A percentile compares a stretch with the other conserved stretches of the same genome.
These are phyloP conservation scores for Craterocephalus amniculus DNA, from an alignment of 2,797 vertebrate genomes.

Conservation along the genomic window DNA sequence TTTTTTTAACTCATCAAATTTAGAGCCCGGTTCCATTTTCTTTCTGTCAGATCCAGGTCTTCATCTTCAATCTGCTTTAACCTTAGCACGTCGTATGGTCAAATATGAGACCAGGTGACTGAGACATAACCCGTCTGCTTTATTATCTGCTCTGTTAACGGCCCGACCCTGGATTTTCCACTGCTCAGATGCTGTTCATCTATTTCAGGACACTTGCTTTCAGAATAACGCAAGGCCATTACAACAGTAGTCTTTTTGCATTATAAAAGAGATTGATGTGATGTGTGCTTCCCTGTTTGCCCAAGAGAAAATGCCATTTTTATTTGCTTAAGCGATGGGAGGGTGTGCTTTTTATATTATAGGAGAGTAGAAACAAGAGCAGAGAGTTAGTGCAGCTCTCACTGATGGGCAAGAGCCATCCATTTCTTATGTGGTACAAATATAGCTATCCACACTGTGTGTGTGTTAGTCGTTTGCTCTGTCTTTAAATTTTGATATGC, in stretches of 20 bases:
- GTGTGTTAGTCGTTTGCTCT: constrained; percentile 1
- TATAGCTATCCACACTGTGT: constrained; percentile 8
- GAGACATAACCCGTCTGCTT: constrained; percentile 41
- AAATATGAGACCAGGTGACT: constrained; percentile 62
- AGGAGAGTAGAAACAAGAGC: constrained; percentile 35
- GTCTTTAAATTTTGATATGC: constrained; percentile 10
- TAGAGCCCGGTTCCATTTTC: constrained; percentile 24
- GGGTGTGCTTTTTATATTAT: constrained; percentile 20
- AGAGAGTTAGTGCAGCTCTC: constrained; percentile 38
- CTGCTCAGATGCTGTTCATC: constrained; percentile 49
- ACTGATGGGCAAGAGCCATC: constrained; percentile 32
- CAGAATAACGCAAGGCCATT: constrained; percentile 64
- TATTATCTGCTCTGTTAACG: constrained; percentile 38
- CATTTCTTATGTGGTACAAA: constrained; percentile 36
- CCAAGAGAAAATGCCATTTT: constrained; percentile 60
- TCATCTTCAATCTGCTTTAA: constrained; percentile 61
- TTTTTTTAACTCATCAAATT: constrained; percentile 51
- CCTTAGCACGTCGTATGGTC: constrained; percentile 38
- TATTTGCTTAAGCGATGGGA: constrained; percentile 55
- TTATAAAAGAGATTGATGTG: constrained; percentile 71
- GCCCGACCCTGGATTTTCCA: constrained; percentile 23
- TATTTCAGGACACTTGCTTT: constrained; percentile 71
- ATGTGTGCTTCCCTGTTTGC: constrained; percentile 48
- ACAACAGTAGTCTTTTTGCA: constrained; percentile 62
- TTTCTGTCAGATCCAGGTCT: constrained; percentile 46